phyloP scores from a whole-genome alignment of 2,888 invertebrate species.

The Drosophila robusta region DNA sequence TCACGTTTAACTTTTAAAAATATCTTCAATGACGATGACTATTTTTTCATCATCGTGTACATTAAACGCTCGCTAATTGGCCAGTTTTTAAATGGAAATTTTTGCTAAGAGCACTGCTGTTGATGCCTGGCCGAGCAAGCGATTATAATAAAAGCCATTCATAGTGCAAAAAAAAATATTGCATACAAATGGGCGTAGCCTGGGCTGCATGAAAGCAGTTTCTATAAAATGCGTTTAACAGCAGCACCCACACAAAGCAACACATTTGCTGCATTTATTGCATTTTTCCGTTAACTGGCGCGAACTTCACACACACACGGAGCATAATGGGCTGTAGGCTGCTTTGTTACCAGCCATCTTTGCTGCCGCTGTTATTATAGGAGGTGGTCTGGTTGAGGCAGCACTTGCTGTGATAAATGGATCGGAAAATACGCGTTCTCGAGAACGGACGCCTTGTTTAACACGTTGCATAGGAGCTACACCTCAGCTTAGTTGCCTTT shows the following conservation, averaged over 20 bases:
- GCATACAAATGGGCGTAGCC: slow-evolving; percentile 58
- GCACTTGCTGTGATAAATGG: slow-evolving; percentile 71
- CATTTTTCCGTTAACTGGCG: slow-evolving; percentile 70
- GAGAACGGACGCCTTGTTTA: slow-evolving; percentile 65
- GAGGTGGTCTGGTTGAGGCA: slow-evolving; percentile 11
- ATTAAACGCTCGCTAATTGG: slow-evolving; percentile 73
- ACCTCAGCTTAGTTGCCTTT: slow-evolving; percentile 17
- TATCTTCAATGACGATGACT: slow-evolving; percentile 40
- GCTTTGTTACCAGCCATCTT: slow-evolving; percentile 44
- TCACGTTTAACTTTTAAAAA: slow-evolving; percentile 9
- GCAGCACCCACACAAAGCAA: slow-evolving; percentile 57
- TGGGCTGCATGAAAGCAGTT: slow-evolving; percentile 52
- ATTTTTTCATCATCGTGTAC: slow-evolving; percentile 64
- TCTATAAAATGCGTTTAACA: slow-evolving; percentile 79
- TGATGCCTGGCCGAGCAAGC: slow-evolving; percentile 31
- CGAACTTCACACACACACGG: slow-evolving; percentile 20
- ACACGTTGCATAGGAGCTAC: slow-evolving; percentile 27
- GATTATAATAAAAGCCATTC: slow-evolving; percentile 66
- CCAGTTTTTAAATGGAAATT: slow-evolving; percentile 75
- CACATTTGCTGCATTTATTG: slow-evolving; percentile 62
- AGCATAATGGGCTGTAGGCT: slow-evolving; percentile 39
- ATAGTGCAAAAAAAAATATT: slow-evolving; percentile 33
- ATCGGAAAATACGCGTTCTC: slow-evolving; percentile 78
- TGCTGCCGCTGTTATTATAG: slow-evolving; percentile 12
- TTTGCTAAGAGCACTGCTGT: slow-evolving; percentile 40